Percentiles rank a stretch among this genome's conserved stretches.
Conservation (phyloP, 2,797 vertebrate genomes). For the Allobates femoralis region DNA sequence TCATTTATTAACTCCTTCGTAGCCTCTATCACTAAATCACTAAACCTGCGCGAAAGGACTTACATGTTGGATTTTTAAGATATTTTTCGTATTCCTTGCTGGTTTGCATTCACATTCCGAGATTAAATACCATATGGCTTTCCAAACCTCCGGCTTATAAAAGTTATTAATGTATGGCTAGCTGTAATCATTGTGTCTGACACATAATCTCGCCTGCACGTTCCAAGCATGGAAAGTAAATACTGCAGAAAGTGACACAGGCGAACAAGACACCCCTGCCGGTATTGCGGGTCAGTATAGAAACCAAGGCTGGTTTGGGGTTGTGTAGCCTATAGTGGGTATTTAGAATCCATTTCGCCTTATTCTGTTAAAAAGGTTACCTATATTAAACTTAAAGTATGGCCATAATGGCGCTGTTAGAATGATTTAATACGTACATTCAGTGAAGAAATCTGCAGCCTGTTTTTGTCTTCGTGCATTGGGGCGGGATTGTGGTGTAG, state of each 20-base stretch:
- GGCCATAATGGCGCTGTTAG: too few species aligned
- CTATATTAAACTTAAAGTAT: too few species aligned
- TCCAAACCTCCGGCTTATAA: background rate
- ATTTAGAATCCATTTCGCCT: background rate
- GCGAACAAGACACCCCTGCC: conserved; percentile 13
- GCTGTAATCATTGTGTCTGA: conserved; percentile 27
- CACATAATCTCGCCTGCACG: background rate
- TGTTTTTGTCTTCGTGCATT: too few species aligned
- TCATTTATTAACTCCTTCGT: conserved; percentile 17
- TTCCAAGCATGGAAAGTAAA: conserved; percentile 1
- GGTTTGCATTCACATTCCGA: background rate
- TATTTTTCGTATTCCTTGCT: background rate
- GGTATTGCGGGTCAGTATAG: background rate
- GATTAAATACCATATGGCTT: conserved; percentile 33
- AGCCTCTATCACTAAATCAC: too few species aligned
- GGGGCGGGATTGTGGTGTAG: too few species aligned
- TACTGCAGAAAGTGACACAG: conserved; percentile 16
- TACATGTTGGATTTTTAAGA: background rate
- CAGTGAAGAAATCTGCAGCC: too few species aligned
- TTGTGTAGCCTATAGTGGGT: background rate
- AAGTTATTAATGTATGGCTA: conserved; percentile 46
- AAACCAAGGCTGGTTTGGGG: background rate
- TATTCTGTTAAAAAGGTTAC: too few species aligned
- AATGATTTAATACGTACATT: too few species aligned
- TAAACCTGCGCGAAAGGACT: background rate